Conservation (phyloP, 1,140 invertebrate species). For the Drosophila melanogaster region DNA sequence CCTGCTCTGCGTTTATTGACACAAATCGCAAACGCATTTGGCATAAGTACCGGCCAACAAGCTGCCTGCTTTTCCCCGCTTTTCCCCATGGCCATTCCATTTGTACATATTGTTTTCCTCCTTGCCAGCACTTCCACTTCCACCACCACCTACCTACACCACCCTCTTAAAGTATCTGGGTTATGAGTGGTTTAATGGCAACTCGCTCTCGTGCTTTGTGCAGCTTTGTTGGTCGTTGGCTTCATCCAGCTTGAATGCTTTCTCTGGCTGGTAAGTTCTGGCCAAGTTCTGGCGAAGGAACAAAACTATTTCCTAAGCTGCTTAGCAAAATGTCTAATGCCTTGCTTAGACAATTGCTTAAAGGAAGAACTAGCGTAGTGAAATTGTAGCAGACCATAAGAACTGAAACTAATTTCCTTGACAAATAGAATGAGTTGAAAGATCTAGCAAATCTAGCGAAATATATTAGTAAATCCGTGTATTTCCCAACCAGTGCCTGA, state of each 20-base stretch:
- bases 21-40: constrained; percentile 82
- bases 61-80: constrained; percentile 15
- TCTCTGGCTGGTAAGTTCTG: constrained; percentile 21
- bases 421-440: background rate
- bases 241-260: constrained; percentile 18
- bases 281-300: constrained; percentile 35
- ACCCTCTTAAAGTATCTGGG: constrained; percentile 59
- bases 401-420: background rate
- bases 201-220: constrained; percentile 52
- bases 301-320: constrained; percentile 54
- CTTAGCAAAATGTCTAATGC: constrained; percentile 41
- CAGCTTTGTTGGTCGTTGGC: constrained; percentile 29
- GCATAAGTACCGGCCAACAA: constrained; percentile 75
- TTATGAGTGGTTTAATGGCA: constrained; percentile 80
- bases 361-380: background rate
- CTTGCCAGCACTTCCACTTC: background rate
- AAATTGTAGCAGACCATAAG: background rate
- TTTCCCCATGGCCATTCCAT: constrained; percentile 1
- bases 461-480: background rate
- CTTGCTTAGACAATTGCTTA: constrained; percentile 31
- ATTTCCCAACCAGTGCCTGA: too few species aligned
- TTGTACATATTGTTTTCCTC: constrained; percentile 52
- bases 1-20: constrained; percentile 67
- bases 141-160: background rate
- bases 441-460: too few species aligned